A percentile compares a stretch with the other conserved stretches of the same genome.
These are phyloP conservation scores for Apodemia zela DNA, from an alignment of 2,888 invertebrate genomes.

Conservation along the genomic window DNA sequence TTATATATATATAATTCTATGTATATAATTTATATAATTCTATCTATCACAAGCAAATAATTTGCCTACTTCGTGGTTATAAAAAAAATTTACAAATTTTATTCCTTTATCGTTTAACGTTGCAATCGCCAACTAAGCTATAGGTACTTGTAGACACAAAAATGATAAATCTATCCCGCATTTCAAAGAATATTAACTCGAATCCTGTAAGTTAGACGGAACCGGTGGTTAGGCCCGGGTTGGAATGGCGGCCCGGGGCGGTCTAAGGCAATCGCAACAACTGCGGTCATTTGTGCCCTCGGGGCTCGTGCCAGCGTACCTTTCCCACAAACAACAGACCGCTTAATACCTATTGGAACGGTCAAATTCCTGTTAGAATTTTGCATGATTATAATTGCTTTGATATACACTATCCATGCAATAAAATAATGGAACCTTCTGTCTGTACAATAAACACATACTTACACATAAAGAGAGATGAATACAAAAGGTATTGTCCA, in stretches of 20 bases:
- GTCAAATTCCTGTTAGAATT: constrained; percentile 11
- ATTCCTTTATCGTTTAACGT: too few relatives aligned
- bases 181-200: constrained; percentile 22
- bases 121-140: too few relatives aligned
- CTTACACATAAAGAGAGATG: too few relatives aligned
- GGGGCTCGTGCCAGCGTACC: constrained; percentile 41
- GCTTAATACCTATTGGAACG: constrained; percentile 23
- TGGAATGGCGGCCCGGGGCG: constrained; percentile 55
- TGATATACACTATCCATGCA: background rate
- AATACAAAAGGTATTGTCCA: too few relatives aligned
- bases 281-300: constrained; percentile 60
- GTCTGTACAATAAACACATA: too few relatives aligned
- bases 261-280: constrained; percentile 55
- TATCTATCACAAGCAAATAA: too few relatives aligned
- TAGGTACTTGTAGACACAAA: background rate
- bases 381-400: background rate
- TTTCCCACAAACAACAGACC: constrained; percentile 58
- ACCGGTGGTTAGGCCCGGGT: constrained; percentile 56
- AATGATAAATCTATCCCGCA: constrained; percentile 4
- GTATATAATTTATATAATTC: too few relatives aligned
- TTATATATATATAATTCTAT: too few relatives aligned
- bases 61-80: too few relatives aligned
- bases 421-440: too few relatives aligned
- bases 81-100: too few relatives aligned
- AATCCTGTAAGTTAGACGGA: constrained; percentile 37